A percentile compares a stretch with the other conserved stretches of the same genome.
Evolutionary conservation across 1,140 invertebrate species (phyloP).

Genomic region (Drosophila pseudoananassae): DNA sequence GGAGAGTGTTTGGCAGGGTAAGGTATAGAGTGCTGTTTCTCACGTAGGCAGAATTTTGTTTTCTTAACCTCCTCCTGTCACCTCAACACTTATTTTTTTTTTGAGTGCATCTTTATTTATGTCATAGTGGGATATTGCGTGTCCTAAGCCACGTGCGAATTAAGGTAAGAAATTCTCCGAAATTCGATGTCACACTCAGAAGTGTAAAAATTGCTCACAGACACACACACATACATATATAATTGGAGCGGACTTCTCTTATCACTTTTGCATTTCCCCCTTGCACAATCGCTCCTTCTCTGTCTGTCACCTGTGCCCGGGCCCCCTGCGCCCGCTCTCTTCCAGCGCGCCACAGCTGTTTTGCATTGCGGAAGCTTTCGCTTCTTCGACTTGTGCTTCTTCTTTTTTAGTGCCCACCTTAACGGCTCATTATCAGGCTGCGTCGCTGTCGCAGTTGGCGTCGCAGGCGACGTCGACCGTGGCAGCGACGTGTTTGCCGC

Average conservation of each 20-base stretch:
- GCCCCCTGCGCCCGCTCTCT: neutral
- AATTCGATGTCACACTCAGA: constrained; percentile 21
- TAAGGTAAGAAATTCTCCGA: constrained; percentile 39
- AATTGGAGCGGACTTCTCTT: constrained; percentile 40
- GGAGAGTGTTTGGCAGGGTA: constrained; percentile 4
- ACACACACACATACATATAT: neutral
- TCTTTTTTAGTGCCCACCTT: constrained; percentile 53
- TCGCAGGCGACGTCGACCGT: constrained; percentile 36
- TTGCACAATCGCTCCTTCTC: constrained; percentile 32
- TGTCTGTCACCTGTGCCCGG: constrained; percentile 8
- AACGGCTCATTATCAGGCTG: constrained; percentile 73
- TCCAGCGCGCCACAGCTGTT: constrained; percentile 41
- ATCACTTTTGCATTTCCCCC: constrained; percentile 54
- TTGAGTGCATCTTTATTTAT: neutral
- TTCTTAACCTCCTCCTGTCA: constrained; percentile 4
- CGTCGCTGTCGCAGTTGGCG: constrained; percentile 43
- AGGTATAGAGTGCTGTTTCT: constrained; percentile 38
- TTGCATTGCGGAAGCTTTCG: constrained; percentile 74
- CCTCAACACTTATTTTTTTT: neutral
- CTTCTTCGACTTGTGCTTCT: constrained; percentile 30
- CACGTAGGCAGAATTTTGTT: constrained; percentile 67
- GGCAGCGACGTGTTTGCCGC: constrained; percentile 72
- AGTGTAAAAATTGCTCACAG: neutral
- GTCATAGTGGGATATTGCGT: constrained; percentile 18
- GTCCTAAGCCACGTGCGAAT: constrained; percentile 57